These are phyloP conservation scores for Martes flavigula DNA, from an alignment of 2,797 vertebrate species.

Conservation along the genomic window DNA sequence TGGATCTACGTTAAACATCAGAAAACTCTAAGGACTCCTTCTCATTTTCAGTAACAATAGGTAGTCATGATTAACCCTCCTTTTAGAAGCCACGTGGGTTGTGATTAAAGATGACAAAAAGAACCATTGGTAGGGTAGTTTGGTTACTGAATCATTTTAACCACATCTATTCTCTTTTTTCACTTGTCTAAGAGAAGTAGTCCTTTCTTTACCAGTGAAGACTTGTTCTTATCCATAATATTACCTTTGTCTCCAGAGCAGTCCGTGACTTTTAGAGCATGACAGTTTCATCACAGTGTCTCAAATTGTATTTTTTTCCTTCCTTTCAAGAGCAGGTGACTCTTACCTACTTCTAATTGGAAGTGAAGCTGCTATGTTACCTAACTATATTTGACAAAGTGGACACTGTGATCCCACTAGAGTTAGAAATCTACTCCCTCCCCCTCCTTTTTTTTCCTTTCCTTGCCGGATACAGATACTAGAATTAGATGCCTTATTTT, in stretches of 20 bases:
- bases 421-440: background rate
- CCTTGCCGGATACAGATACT: background rate
- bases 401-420: background rate
- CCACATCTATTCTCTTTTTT: slow-evolving; percentile 46
- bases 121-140: slow-evolving; percentile 19
- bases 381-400: background rate
- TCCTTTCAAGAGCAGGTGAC: slow-evolving; percentile 65
- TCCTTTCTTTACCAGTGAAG: slow-evolving; percentile 68
- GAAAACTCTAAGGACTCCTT: background rate
- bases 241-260: slow-evolving; percentile 74
- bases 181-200: slow-evolving; percentile 67
- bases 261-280: slow-evolving; percentile 78
- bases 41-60: background rate
- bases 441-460: background rate
- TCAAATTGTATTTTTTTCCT: slow-evolving; percentile 67
- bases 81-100: background rate
- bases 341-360: slow-evolving; percentile 60
- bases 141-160: slow-evolving; percentile 64
- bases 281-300: slow-evolving; percentile 79
- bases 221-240: slow-evolving; percentile 74
- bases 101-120: background rate
- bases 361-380: slow-evolving; percentile 30
- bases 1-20: background rate
- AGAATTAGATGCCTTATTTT: background rate
- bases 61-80: background rate